Evolutionary conservation across 2,797 vertebrate genomes (phyloP).

Genomic region (Triplophysa yarkandensis): DNA sequence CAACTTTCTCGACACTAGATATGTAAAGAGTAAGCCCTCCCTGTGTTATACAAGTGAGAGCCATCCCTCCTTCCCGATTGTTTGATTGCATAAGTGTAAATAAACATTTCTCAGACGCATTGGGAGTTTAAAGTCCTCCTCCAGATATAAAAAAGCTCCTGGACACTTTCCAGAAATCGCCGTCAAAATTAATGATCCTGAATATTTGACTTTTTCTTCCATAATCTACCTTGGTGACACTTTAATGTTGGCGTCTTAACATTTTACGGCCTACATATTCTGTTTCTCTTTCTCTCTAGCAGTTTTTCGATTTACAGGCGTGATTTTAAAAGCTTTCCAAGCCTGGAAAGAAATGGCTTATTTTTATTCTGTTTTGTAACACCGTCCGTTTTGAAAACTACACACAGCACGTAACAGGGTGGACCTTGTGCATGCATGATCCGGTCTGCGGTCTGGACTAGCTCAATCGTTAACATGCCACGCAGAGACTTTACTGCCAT

Average conservation of each 20-base stretch:
- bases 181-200: slow-evolving; percentile 12
- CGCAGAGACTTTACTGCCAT: slow-evolving; percentile 35
- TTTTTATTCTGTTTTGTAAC: slow-evolving; percentile 3
- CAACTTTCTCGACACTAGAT: slow-evolving; percentile 27
- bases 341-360: slow-evolving; percentile 36
- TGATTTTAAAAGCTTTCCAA: slow-evolving; percentile 23
- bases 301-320: slow-evolving; percentile 25
- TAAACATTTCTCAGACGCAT: slow-evolving; percentile 17
- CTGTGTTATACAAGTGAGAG: slow-evolving; percentile 20
- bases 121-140: slow-evolving; percentile 22
- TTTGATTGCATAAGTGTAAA: slow-evolving; percentile 38
- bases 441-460: slow-evolving; percentile 39
- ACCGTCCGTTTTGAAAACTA: slow-evolving; percentile 8
- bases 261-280: background rate
- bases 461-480: slow-evolving; percentile 53
- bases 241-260: slow-evolving; percentile 2
- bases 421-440: background rate
- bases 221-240: background rate
- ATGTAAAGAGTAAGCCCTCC: slow-evolving; percentile 10
- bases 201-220: background rate
- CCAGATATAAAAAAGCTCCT: slow-evolving; percentile 20
- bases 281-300: slow-evolving; percentile 4
- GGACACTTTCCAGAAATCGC: slow-evolving; percentile 1
- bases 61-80: background rate
- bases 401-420: background rate